A percentile compares a stretch with the other conserved stretches of the same genome.
These are phyloP conservation scores for Iphiclides podalirius DNA, from an alignment of 2,888 invertebrate genomes.

Conservation along the genomic window DNA sequence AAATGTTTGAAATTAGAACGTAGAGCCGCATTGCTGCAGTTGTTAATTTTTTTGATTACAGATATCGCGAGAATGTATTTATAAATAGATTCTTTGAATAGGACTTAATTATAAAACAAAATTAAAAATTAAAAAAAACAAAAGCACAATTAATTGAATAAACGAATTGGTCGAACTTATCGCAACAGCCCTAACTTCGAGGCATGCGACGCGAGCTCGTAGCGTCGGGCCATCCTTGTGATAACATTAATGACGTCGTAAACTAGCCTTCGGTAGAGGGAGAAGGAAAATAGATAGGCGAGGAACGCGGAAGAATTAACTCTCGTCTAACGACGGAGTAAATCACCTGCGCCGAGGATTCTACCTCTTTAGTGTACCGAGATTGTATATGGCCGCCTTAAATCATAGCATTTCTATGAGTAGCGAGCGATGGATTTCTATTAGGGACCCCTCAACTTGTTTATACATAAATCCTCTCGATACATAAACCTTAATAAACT, in stretches of 20 bases:
- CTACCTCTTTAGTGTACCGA: conserved; percentile 46
- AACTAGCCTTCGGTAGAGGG: conserved; percentile 53
- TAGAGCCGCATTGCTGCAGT: no score
- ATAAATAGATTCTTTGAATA: no score
- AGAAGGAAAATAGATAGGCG: conserved; percentile 50
- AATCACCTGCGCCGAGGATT: conserved; percentile 57
- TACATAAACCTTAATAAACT: no score
- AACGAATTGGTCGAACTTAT: no score
- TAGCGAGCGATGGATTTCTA: conserved; percentile 17
- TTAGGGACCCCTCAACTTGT: background rate
- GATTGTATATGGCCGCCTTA: conserved; percentile 60
- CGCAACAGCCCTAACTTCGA: no score
- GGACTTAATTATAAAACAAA: no score
- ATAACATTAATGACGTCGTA: conserved; percentile 75
- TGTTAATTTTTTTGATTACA: no score
- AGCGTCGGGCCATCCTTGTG: conserved; percentile 43
- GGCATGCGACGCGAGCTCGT: conserved; percentile 43
- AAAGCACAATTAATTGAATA: no score
- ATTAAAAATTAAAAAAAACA: no score
- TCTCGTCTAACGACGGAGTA: conserved; percentile 65
- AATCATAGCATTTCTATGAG: conserved; percentile 37
- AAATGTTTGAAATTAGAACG: no score
- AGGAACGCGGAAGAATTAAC: conserved; percentile 76
- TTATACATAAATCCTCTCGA: background rate
- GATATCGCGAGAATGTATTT: no score